Conservation (phyloP, 2,888 invertebrate genomes). For the Cinara cedri region DNA sequence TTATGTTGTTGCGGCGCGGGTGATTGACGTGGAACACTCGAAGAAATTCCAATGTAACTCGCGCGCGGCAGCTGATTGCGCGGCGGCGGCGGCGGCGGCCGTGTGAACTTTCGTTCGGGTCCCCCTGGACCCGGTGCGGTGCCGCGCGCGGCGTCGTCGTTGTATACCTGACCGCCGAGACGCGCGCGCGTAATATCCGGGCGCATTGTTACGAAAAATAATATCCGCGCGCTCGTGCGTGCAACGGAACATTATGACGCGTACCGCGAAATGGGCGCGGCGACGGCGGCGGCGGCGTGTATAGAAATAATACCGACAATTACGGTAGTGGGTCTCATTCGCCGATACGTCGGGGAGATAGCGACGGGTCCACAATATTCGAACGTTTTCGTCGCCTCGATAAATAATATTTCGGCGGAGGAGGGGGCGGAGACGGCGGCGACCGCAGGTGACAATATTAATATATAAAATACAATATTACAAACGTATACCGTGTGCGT, state of each 20-base stretch:
- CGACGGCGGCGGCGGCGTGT: too few relatives aligned
- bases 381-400: constrained; percentile 42
- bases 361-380: constrained; percentile 38
- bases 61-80: constrained; percentile 30
- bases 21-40: constrained; percentile 46
- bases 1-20: too few relatives aligned
- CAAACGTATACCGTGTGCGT: too few relatives aligned
- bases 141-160: background rate
- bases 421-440: background rate
- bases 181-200: too few relatives aligned
- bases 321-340: too few relatives aligned
- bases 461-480: constrained; percentile 1
- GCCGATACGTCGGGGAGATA: too few relatives aligned
- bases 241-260: too few relatives aligned
- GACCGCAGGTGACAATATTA: constrained; percentile 48
- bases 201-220: too few relatives aligned
- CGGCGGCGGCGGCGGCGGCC: background rate
- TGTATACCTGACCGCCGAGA: too few relatives aligned
- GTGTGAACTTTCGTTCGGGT: constrained; percentile 51
- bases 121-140: background rate
- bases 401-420: background rate
- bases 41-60: background rate
- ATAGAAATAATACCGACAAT: too few relatives aligned
- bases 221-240: too few relatives aligned
- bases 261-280: too few relatives aligned